These are phyloP conservation scores for Brienomyrus longianalis DNA, from an alignment of 2,113 vertebrate genomes.

Conservation along the genomic window DNA sequence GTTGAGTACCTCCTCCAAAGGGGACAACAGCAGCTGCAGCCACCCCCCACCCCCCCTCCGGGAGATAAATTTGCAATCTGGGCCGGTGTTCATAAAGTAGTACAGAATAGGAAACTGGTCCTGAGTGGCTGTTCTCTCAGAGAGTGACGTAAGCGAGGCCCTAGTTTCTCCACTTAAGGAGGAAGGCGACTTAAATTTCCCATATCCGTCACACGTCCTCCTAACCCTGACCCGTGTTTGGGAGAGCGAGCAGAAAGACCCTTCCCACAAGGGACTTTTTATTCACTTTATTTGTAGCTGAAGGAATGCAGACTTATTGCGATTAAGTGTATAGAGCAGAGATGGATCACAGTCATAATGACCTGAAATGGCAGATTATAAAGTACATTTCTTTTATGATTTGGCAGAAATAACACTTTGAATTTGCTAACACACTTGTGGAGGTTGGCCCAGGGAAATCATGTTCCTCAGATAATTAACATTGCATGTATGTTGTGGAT, in stretches of 20 bases:
- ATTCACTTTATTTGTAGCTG: neutral
- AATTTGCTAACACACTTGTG: neutral
- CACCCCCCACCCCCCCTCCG: neutral
- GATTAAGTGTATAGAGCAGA: neutral
- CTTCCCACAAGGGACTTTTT: neutral
- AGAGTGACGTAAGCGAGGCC: neutral
- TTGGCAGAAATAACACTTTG: neutral
- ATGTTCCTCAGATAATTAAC: neutral
- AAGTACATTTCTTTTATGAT: neutral
- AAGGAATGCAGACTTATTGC: neutral
- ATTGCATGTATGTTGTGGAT: neutral
- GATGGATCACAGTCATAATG: neutral
- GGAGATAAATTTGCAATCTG: conserved; percentile 7
- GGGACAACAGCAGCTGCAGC: neutral
- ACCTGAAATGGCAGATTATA: neutral
- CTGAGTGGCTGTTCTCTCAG: neutral
- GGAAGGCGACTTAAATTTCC: neutral
- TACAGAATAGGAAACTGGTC: neutral
- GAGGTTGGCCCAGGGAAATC: neutral
- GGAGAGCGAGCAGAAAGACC: neutral
- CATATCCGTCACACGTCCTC: neutral
- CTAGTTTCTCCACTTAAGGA: neutral
- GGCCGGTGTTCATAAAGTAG: conserved; percentile 6
- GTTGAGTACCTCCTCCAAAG: neutral
- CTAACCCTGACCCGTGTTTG: neutral